Conservation (phyloP, 2,113 vertebrate species). For the Rhynchopsitta pachyrhyncha region DNA sequence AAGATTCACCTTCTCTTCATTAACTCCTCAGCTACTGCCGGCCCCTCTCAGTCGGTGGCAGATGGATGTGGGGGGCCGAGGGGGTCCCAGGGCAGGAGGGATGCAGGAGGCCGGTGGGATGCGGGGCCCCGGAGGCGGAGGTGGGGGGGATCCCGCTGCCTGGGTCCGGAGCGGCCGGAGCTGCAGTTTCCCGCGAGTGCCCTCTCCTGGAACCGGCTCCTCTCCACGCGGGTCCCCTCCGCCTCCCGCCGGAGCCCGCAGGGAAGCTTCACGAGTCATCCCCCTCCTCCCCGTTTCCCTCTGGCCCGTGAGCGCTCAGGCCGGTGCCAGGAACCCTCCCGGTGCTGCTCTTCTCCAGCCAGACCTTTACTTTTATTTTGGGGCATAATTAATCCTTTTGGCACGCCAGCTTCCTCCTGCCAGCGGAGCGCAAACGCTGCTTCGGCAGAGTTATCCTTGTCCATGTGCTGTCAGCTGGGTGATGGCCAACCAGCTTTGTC, state of each 20-base stretch:
- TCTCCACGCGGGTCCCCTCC: neutral
- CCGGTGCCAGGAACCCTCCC: neutral
- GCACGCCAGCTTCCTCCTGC: neutral
- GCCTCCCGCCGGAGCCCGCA: neutral
- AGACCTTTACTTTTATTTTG: neutral
- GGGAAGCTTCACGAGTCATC: neutral
- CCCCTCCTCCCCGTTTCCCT: neutral
- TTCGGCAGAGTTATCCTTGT: neutral
- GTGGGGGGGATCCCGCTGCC: neutral
- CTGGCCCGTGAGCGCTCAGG: neutral
- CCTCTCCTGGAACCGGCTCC: constrained; percentile 63
- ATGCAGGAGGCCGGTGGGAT: neutral
- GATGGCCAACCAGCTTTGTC: neutral
- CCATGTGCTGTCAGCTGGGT: neutral
- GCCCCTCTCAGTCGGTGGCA: accelerated
- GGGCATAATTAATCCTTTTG: neutral
- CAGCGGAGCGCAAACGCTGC: accelerated
- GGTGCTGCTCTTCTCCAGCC: neutral
- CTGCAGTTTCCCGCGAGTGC: constrained; percentile 63
- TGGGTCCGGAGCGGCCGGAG: neutral
- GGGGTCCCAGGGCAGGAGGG: neutral
- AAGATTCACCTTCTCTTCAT: neutral
- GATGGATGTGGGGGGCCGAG: neutral
- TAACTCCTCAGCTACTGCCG: accelerated
- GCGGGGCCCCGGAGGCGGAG: neutral